phyloP scores from a whole-genome alignment of 2,888 invertebrate genomes.

The Thera obeliscata region DNA sequence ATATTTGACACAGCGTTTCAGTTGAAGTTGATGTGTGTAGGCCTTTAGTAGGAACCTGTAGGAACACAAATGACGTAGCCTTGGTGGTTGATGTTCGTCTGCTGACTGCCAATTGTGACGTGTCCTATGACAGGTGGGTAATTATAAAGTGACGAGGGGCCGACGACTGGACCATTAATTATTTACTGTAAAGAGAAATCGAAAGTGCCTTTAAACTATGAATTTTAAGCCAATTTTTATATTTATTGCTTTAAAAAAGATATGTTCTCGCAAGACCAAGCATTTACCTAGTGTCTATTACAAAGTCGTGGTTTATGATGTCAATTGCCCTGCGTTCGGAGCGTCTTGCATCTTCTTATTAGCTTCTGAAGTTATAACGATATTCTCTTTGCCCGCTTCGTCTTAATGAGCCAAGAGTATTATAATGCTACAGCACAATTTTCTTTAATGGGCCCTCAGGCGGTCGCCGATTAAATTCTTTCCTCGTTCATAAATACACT shows the following conservation, averaged over 20 bases:
- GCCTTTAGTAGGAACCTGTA: too few relatives aligned
- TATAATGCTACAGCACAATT: constrained; percentile 23
- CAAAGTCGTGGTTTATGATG: constrained; percentile 9
- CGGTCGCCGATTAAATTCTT: constrained; percentile 13
- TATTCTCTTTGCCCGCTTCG: constrained; percentile 45
- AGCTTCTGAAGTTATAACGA: constrained; percentile 45
- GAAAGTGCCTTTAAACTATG: too few relatives aligned
- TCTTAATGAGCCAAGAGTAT: constrained; percentile 40
- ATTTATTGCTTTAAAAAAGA: not conserved
- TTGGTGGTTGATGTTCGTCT: too few relatives aligned
- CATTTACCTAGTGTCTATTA: not conserved
- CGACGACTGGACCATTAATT: too few relatives aligned
- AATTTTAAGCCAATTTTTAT: not conserved
- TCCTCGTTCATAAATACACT: constrained; percentile 12
- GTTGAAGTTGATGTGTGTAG: too few relatives aligned
- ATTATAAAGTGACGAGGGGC: too few relatives aligned
- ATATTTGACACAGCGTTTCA: too few relatives aligned
- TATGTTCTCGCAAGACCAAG: not conserved
- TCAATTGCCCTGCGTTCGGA: constrained; percentile 13
- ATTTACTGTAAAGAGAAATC: too few relatives aligned
- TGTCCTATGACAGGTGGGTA: too few relatives aligned
- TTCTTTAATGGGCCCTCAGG: constrained; percentile 19
- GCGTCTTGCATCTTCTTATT: constrained; percentile 11
- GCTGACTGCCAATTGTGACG: too few relatives aligned
- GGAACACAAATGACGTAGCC: too few relatives aligned